Base-by-base conservation (phyloP, 2,797 vertebrate species). In the Choloepus didactylus region DNA sequence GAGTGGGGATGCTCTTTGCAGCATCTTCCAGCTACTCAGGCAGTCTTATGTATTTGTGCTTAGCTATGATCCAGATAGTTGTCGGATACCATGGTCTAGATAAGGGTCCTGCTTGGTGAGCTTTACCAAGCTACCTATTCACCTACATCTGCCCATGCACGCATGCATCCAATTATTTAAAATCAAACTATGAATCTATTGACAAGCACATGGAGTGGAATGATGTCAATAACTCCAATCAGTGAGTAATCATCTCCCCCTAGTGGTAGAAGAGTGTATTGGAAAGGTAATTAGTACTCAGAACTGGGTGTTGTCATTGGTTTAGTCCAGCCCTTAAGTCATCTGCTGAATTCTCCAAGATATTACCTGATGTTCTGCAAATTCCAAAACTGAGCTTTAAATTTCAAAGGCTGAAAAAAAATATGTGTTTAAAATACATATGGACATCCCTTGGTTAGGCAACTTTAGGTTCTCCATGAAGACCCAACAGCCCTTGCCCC, bases 391-490 rank as follows among this genome's bases (percentile, higher is more conserved):
- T 31, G 8, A 79, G 41, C 9, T 60, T 54, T 77, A 82, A 86
- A 56, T 35, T 23, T 4, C 59, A 51, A 51, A 62, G 29, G n/a
- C 31, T 62, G 84, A 59, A 54, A 56, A 60, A 9, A 35, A 56
- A 21, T 51, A 72, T 60, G 2, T 83, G 60, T 79, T 93, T 92
- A 81, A 87, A 49, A 91, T 44, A 92, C 79, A 76, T 5, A 11
- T 2, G 41, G 69, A 6, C 18, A 19, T 27, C 66, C 35, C 46
- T 51, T 46, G 25, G 44, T 29, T 54, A 51, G 31, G n/a, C 38
- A 27, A 9, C 41, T 49, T 73, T 77, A 51, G 41, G 38, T 14
- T 80, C 66, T 60, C 62, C n/a, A 12, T 19, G 41, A 38, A 72
- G 91, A 88, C 27, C 27, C 46, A 35, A 29, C 31, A 75, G 76